Evolutionary conservation across 2,888 invertebrate genomes (phyloP), one percentile per base, ranked within the genome.

Genomic region (Leistus spinibarbis): DNA sequence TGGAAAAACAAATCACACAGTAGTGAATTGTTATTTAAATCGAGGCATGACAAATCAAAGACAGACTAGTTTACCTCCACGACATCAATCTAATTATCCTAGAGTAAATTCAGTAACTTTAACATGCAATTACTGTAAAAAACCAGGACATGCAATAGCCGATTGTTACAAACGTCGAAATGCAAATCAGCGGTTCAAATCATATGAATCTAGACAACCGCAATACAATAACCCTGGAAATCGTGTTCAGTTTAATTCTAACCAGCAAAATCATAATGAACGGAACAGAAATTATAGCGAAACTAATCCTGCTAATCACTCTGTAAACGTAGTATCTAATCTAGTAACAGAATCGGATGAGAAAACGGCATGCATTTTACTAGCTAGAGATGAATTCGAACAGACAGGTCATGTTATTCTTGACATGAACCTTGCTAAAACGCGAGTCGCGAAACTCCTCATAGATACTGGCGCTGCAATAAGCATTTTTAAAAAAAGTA

Each of bases 71-170:
- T n/a, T n/a, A n/a, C n/a, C n/a, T n/a, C 40, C 40, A 13, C 40
- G 5, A 40, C n/a, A 77, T 3, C 40, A 40, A 5, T 2, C 40
- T 10, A 40, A 40, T 40, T 5, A 40, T 40, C 13, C 40, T 40
- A 40, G 40, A 13, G 1, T 40, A 40, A 40, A 40, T 40, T 40
- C 40, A 2, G 13, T 40, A 7, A 40, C 57, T 19, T 60, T 40
- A 23, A 22, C 22, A 23, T 73, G 66, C 20, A 73, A 67, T 17
- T 73, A 73, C 16, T 73, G 66, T 23, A 73, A 73, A 54, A 66
- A 56, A 13, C 66, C 20, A 22, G 64, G 71, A 1, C 71, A 71
- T 19, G 7, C 64, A 0, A 71, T 71, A 7, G 2, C 20, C 5
- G 73, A 73, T 10, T 73, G 73, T 16, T 9, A 62, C 3, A 73